Evolutionary conservation across 1,140 invertebrate genomes (phyloP).

Genomic region (Euura lappo): DNA sequence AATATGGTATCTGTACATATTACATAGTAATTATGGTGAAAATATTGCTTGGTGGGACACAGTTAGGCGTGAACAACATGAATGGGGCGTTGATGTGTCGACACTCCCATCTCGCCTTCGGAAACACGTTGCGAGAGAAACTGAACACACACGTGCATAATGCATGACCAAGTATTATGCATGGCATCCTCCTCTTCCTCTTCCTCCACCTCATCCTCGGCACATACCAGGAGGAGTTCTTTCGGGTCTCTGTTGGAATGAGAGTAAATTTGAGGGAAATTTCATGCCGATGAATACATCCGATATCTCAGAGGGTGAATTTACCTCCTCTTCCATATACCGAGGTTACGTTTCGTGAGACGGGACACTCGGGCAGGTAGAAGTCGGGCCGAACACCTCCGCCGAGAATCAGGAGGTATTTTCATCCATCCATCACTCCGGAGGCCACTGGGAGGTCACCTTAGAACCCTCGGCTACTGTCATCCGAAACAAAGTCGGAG

Average conservation of each 20-base stretch:
- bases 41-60: constrained; percentile 5
- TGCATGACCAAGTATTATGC: constrained; percentile 45
- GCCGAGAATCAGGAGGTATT: background rate
- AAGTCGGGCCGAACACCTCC: background rate
- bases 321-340: background rate
- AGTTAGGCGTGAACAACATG: constrained; percentile 48
- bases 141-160: constrained; percentile 46
- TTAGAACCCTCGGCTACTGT: background rate
- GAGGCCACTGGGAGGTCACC: constrained; percentile 2
- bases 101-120: constrained; percentile 43
- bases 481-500: background rate
- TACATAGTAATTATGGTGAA: constrained; percentile 30
- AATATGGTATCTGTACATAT: constrained; percentile 9
- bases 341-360: too few species aligned
- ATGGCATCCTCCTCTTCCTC: constrained; percentile 22
- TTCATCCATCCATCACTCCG: background rate
- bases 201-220: background rate
- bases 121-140: constrained; percentile 33
- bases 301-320: background rate
- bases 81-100: constrained; percentile 52
- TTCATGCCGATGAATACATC: background rate
- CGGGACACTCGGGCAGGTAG: background rate
- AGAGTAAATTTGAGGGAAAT: background rate
- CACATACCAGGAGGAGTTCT: background rate
- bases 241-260: background rate